Evolutionary conservation across 2,888 invertebrate genomes (phyloP).

Genomic region (Antheraea yamamai): DNA sequence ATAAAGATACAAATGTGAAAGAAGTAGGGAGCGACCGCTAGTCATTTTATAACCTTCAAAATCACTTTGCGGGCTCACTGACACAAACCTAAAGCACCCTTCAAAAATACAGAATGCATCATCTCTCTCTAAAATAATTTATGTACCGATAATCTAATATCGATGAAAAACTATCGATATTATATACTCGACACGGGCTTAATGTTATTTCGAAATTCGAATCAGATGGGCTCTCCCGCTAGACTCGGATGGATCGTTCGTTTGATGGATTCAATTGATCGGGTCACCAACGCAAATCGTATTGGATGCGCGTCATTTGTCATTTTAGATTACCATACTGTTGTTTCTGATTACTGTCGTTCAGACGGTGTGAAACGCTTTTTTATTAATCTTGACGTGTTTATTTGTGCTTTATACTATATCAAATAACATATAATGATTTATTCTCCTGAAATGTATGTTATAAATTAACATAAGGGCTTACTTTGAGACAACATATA

Average conservation of each 20-base stretch:
- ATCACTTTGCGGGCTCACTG: no score
- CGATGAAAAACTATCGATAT: neutral
- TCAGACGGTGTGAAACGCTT: constrained; percentile 1
- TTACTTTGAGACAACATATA: no score
- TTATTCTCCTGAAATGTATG: neutral
- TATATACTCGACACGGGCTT: neutral
- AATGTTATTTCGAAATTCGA: constrained; percentile 6
- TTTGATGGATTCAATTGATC: constrained; percentile 16
- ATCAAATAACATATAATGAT: neutral
- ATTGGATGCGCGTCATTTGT: constrained; percentile 13
- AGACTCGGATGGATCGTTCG: constrained; percentile 10
- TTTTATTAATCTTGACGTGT: neutral
- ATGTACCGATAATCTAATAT: neutral
- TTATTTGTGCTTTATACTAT: neutral
- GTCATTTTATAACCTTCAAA: no score
- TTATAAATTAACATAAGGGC: no score
- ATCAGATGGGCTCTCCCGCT: neutral
- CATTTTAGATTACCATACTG: constrained; percentile 11
- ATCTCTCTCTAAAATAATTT: no score
- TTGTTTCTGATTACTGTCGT: constrained; percentile 14
- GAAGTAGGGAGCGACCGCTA: no score
- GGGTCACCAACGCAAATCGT: constrained; percentile 7
- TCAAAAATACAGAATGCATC: no score
- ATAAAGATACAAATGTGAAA: no score
- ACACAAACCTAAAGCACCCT: no score